Base-by-base conservation (phyloP, 2,113 vertebrate species). In the Alaudala cheleensis region DNA sequence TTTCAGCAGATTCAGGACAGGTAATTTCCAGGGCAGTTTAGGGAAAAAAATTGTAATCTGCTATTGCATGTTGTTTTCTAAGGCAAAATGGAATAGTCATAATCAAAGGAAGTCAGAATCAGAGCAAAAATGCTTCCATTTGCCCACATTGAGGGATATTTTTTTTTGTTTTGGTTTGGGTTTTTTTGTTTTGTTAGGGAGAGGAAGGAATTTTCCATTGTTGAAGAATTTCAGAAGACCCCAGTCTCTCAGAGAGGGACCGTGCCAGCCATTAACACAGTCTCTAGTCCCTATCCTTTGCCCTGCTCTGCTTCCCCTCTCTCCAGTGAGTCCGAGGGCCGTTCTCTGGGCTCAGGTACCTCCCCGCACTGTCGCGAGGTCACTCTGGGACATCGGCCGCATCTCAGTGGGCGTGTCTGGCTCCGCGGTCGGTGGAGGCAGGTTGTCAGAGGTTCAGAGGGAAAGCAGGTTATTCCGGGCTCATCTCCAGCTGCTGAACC, bases 361-460 rank as follows among this genome's bases (percentile, higher is more conserved):
- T 53, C 62, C 58, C 28, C 0, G 10, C 60, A n/a, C 23, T 0
- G 2, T 17, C 0, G 0, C 0, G 2, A 7, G 15, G 16, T 72
- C 44, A 9, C 6, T 3, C 5, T 14, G 37, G 40, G 31, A 1
- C 76, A 31, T 5, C 5, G 25, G n/a, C 51, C 1, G 0, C 3
- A 0, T 24, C 54, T 33, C 37, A 2, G 40, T 7, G 56, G 14
- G 26, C 0, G 2, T 2, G 0, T 9, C 44, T 0, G 3, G 33
- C 86, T 29, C 34, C 4, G 9, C 0, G 0, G 10, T 8, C 72
- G 15, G 25, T 8, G 50, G 7, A 42, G 42, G 6, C 37, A 66
- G 0, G 0, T 13, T 31, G 10, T 28, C 25, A 23, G 17, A 44
- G 28, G 12, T 53, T 82, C 67, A 34, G 83, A 47, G 31, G 34